Conservation (phyloP, 2,797 vertebrate species). For the Mus caroli region DNA sequence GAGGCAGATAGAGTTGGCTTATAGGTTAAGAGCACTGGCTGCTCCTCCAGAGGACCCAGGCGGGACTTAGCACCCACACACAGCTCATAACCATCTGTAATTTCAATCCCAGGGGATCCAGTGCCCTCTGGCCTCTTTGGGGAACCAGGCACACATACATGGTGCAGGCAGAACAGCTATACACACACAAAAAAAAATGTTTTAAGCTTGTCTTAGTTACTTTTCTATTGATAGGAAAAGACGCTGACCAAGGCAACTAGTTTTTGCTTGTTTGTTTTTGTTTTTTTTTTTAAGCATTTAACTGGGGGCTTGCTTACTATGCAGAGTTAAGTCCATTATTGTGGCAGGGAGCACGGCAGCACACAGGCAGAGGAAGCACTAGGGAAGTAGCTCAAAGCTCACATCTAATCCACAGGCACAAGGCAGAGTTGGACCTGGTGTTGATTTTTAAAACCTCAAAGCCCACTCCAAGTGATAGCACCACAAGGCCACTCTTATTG, state of each 20-base stretch:
- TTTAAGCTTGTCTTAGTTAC: neutral
- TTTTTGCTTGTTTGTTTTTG: no score
- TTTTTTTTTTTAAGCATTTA: neutral
- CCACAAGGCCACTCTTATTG: no score
- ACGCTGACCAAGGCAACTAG: neutral
- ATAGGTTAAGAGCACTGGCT: neutral
- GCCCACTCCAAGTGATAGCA: no score
- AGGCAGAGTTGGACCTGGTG: no score
- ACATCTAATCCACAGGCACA: no score
- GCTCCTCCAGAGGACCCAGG: neutral
- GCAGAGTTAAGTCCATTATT: neutral
- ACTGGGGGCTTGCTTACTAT: neutral
- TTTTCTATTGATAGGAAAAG: neutral
- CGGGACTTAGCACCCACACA: no score
- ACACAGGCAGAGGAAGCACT: neutral
- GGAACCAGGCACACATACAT: neutral
- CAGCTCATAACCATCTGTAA: neutral
- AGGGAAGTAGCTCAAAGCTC: neutral
- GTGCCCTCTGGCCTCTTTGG: neutral
- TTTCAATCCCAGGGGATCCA: no score
- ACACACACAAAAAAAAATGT: neutral
- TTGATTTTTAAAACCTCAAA: no score
- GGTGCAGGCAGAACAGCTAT: neutral
- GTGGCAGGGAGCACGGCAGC: no score
- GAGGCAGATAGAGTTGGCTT: neutral